phyloP scores from a whole-genome alignment of 2,113 vertebrate species.

The Aspiorhynchus laticeps region DNA sequence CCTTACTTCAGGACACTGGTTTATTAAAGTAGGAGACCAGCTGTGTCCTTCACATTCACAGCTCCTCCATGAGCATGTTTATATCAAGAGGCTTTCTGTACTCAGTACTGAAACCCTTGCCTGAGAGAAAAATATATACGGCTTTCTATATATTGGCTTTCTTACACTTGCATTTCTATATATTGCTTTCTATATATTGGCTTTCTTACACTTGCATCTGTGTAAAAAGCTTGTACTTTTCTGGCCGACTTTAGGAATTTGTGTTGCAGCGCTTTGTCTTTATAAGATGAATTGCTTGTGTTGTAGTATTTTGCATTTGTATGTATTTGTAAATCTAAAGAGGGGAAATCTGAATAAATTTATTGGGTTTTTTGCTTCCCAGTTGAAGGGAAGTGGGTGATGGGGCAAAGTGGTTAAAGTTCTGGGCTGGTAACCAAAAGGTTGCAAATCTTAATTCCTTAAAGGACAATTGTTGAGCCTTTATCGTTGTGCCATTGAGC shows the following conservation, averaged over 20 bases:
- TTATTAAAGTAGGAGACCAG: slow-evolving; percentile 31
- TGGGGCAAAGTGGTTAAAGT: not conserved
- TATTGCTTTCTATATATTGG: too few relatives aligned
- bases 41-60: slow-evolving; percentile 18
- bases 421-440: not conserved
- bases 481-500: not conserved
- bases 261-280: not conserved
- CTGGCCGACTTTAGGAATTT: not conserved
- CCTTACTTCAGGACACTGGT: not conserved
- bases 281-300: not conserved
- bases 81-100: not conserved
- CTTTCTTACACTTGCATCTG: not conserved
- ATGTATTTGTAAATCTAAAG: not conserved
- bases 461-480: not conserved
- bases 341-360: not conserved
- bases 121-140: not conserved
- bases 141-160: not conserved
- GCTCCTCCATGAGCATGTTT: not conserved
- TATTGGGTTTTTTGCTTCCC: not conserved
- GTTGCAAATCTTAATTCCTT: not conserved
- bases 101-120: not conserved
- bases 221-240: slow-evolving; percentile 2
- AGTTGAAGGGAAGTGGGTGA: not conserved
- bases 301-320: not conserved
- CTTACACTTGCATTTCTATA: not conserved